Conservation (phyloP, 2,888 invertebrate species). For the Camponotus fellah region DNA sequence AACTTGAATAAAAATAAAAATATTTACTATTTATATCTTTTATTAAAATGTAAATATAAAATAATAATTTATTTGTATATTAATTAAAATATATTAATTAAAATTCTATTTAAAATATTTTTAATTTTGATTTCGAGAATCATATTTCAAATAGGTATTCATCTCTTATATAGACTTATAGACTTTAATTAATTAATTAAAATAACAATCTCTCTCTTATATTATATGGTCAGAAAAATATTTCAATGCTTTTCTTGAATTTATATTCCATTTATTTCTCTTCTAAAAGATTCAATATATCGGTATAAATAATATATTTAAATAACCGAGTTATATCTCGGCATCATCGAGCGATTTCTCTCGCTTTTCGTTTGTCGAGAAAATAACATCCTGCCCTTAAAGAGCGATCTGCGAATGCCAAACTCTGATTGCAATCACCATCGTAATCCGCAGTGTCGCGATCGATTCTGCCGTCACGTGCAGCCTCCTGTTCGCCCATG, state of each 20-base stretch:
- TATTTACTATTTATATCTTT: too few species aligned
- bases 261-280: not conserved
- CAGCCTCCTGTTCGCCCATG: slow-evolving; percentile 32
- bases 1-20: too few species aligned
- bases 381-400: not conserved
- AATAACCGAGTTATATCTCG: not conserved
- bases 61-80: not conserved
- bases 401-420: not conserved
- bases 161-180: too few species aligned
- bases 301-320: not conserved
- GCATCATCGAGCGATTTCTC: not conserved
- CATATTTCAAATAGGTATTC: not conserved
- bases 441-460: slow-evolving; percentile 22
- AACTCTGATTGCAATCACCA: slow-evolving; percentile 8
- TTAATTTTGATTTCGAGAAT: not conserved
- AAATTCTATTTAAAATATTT: not conserved
- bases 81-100: slow-evolving; percentile 1
- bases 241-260: not conserved
- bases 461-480: slow-evolving; percentile 41
- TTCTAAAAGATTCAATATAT: not conserved
- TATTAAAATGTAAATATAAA: not conserved
- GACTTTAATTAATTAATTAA: not conserved
- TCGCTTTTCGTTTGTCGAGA: too few species aligned
- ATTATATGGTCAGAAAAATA: not conserved
- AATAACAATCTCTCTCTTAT: not conserved